These are phyloP conservation scores for Parambassis ranga DNA, from an alignment of 2,797 vertebrate species.

Conservation along the genomic window DNA sequence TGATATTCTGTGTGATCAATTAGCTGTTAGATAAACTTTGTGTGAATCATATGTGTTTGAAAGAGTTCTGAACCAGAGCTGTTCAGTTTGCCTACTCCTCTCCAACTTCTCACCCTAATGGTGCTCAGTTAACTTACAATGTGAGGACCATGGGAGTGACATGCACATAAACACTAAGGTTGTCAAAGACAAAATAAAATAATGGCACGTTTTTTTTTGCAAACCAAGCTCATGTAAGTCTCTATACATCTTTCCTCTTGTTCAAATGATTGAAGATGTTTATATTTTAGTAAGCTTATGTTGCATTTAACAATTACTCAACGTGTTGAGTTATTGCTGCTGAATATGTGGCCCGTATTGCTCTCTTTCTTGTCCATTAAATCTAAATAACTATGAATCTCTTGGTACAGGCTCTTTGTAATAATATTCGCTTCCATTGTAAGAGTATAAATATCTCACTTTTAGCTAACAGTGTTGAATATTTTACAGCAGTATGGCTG, in stretches of 20 bases:
- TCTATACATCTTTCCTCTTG: not conserved
- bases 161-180: not conserved
- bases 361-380: no score
- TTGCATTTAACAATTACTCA: no score
- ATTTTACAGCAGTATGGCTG: no score
- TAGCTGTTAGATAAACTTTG: constrained; percentile 63
- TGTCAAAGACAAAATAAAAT: not conserved
- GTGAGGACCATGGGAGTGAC: no score
- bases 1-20: constrained; percentile 71
- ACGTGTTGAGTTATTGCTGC: no score
- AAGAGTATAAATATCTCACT: no score
- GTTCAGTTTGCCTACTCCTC: constrained; percentile 34
- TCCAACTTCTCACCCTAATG: constrained; percentile 18
- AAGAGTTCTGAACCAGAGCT: constrained; percentile 59
- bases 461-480: no score
- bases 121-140: no score
- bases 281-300: not conserved
- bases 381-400: no score
- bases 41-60: constrained; percentile 78
- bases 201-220: not conserved
- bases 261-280: not conserved
- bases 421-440: no score
- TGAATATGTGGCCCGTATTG: no score
- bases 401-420: no score
- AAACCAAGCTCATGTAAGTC: not conserved